Percentiles rank a stretch among this genome's conserved stretches.
These are phyloP conservation scores for Myotis brandtii DNA, from an alignment of 2,113 vertebrate species.

Conservation along the genomic window DNA sequence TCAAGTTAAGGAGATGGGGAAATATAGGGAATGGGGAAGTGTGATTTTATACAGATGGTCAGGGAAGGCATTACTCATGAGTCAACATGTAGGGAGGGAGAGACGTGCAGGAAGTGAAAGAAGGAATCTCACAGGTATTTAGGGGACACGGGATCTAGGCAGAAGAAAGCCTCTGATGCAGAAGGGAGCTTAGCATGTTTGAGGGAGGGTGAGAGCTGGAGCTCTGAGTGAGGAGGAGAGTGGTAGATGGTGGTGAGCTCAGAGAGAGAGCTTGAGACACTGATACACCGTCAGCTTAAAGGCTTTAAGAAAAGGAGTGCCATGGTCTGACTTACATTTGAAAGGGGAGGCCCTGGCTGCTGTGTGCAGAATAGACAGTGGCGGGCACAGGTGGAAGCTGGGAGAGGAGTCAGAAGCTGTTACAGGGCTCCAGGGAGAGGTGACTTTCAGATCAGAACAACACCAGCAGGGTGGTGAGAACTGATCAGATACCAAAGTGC, in stretches of 20 bases:
- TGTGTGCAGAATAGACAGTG: neutral
- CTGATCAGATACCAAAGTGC: neutral
- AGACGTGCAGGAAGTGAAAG: neutral
- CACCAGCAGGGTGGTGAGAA: neutral
- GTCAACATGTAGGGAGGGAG: neutral
- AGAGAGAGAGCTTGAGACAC: neutral
- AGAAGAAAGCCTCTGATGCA: neutral
- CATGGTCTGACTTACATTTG: neutral
- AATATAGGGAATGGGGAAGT: neutral
- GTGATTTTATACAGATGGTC: neutral
- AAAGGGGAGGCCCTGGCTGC: neutral
- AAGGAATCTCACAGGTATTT: neutral
- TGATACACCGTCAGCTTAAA: neutral
- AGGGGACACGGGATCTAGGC: fast-evolving
- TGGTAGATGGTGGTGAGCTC: neutral
- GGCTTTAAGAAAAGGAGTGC: neutral
- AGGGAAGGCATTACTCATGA: neutral
- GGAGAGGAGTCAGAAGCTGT: neutral
- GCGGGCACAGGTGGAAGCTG: neutral
- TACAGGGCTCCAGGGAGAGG: neutral
- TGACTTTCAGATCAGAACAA: neutral
- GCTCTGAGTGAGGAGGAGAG: neutral
- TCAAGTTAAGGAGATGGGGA: neutral
- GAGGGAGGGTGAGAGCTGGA: neutral
- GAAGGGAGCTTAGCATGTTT: neutral